Evolutionary conservation across 2,113 vertebrate species (phyloP), one percentile per base, ranked within the genome.

Genomic region (Charadrius vociferus): DNA sequence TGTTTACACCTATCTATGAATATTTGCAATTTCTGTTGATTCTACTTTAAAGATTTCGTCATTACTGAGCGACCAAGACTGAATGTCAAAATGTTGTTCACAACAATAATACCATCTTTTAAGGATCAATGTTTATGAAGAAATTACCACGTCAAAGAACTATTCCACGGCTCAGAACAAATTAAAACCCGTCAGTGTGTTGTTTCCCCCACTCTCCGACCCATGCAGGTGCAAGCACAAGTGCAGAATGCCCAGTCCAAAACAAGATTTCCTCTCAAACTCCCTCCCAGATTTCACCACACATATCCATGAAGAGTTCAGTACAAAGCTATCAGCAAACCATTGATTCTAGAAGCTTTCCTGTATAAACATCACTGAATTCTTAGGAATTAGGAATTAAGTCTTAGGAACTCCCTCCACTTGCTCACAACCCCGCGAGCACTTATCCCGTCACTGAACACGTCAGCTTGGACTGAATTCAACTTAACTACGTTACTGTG

Each of bases 401-500:
- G 24, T 27, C 10, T 85, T 73, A 21, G 19, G 36, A 92, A 67
- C 47, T 56, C 81, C 12, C 43, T 68, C 16, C 47, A 22, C 5
- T 5, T 30, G 19, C 12, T 66, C 20, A 49, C 24, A 86, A 55
- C 1, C 2, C 6, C 0, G 2, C 36, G n/a, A 86, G 15, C 22
- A 20, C 20, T 68, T 83, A 22, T 21, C 6, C 12, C 77, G 37
- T 12, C n/a, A 56, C 26, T 58, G 45, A 71, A 34, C 5, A 17
- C 2, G 36, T 32, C 37, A 67, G 22, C 30, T 70, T 50, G 11
- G 30, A 47, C 22, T 41, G 53, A 89, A 70, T 80, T 86, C 52
- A 83, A 30, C 24, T 45, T 30, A 34, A 16, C 21, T 37, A 11
- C 2, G 0, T 22, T 50, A 27, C 0, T 0, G n/a, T 12, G 12